Percentiles rank a stretch among this genome's conserved stretches.
phyloP scores from a whole-genome alignment of 2,797 vertebrate species.

The Sebastiscus albofasciatus region DNA sequence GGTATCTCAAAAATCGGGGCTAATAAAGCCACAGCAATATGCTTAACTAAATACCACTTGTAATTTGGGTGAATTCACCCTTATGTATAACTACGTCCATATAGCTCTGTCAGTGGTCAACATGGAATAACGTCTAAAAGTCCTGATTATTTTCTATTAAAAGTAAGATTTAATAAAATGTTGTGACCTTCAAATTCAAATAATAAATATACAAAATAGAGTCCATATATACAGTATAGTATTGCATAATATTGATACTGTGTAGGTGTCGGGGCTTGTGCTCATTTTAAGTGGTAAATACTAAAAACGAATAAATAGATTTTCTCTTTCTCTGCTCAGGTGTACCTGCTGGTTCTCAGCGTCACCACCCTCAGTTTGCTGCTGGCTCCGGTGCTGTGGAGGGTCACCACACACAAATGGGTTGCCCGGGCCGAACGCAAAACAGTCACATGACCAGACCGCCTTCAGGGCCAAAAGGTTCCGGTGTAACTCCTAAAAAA shows the following conservation, averaged over 20 bases:
- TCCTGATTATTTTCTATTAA: too few relatives aligned
- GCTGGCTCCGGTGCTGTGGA: slow-evolving; percentile 94
- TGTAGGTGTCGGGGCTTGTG: background rate
- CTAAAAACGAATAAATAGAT: background rate
- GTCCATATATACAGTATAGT: background rate
- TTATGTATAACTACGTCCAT: background rate
- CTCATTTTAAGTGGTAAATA: background rate
- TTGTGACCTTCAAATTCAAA: too few relatives aligned
- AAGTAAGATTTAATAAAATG: too few relatives aligned
- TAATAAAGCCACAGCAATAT: too few relatives aligned
- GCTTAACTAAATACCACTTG: too few relatives aligned
- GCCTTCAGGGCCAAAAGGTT: background rate
- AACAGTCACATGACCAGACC: slow-evolving; percentile 80
- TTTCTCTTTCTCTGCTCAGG: slow-evolving; percentile 76
- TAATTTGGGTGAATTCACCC: too few relatives aligned
- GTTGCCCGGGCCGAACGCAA: slow-evolving; percentile 86
- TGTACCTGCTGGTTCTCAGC: slow-evolving; percentile 95
- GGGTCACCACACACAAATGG: slow-evolving; percentile 87
- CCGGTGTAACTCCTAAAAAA: background rate
- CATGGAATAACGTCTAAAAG: background rate
- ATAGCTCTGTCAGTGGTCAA: background rate
- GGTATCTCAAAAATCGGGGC: too few relatives aligned
- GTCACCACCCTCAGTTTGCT: slow-evolving; percentile 96
- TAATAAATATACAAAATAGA: background rate
- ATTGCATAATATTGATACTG: background rate